These are phyloP conservation scores for Chironomus riparius DNA, from an alignment of 2,888 invertebrate genomes.

Conservation along the genomic window DNA sequence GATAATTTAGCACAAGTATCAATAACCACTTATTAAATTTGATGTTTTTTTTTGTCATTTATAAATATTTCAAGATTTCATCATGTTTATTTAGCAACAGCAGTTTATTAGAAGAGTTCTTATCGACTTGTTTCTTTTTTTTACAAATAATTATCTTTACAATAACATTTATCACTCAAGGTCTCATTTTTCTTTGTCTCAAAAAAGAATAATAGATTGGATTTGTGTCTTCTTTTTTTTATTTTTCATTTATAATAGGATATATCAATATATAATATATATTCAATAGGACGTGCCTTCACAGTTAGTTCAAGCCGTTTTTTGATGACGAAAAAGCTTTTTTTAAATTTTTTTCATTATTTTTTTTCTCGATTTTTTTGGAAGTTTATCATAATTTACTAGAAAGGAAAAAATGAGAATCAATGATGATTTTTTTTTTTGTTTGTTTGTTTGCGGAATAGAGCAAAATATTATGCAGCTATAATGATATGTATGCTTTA, in stretches of 20 bases:
- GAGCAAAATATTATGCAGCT: constrained; percentile 7
- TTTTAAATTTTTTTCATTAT: background rate
- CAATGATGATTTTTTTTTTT: background rate
- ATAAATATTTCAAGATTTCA: background rate
- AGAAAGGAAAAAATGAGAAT: background rate
- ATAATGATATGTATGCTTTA: constrained; percentile 19
- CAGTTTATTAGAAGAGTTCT: background rate
- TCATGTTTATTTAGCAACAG: constrained; percentile 14
- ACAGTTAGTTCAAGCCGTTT: background rate
- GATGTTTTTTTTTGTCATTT: constrained; percentile 9
- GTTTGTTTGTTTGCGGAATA: background rate
- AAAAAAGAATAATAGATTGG: background rate
- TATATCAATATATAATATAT: background rate
- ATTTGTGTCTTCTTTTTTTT: background rate
- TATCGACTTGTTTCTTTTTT: background rate
- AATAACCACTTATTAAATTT: constrained; percentile 20
- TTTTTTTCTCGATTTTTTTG: background rate
- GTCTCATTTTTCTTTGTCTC: constrained; percentile 9
- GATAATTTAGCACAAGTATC: constrained; percentile 23
- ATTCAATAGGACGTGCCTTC: background rate
- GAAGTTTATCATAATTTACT: background rate
- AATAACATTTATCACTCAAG: constrained; percentile 20
- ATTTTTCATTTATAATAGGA: background rate
- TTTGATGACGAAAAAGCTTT: background rate
- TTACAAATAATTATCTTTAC: background rate